Conservation (phyloP, 2,888 invertebrate species). For the Tromatobia lineatoria region DNA sequence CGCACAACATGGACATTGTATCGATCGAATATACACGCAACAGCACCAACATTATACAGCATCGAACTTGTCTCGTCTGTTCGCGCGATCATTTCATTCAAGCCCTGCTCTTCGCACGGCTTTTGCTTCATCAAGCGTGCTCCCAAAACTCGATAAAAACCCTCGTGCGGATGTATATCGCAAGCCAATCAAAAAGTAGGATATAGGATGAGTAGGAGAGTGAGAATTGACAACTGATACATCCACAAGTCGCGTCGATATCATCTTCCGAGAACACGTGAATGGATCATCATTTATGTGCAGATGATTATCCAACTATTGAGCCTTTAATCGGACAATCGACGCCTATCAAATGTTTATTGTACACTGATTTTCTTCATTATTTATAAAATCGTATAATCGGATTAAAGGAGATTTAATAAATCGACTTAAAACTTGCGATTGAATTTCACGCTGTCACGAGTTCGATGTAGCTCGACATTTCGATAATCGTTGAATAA, state of each 20-base stretch:
- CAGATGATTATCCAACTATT: background rate
- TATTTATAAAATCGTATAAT: background rate
- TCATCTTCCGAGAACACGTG: background rate
- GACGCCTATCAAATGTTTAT: background rate
- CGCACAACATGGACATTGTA: conserved; percentile 48
- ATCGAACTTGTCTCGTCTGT: conserved; percentile 27
- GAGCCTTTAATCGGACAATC: background rate
- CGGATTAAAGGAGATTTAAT: background rate
- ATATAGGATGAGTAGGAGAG: background rate
- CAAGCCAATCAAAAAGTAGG: conserved; percentile 13
- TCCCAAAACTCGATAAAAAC: conserved; percentile 44
- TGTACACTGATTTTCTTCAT: too few relatives aligned
- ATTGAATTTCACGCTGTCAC: background rate
- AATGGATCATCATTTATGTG: background rate
- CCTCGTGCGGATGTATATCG: conserved; percentile 23
- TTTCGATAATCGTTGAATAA: too few relatives aligned
- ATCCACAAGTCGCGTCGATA: background rate
- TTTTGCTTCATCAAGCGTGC: conserved; percentile 50
- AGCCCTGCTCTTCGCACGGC: conserved; percentile 41
- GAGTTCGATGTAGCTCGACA: too few relatives aligned
- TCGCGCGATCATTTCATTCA: conserved; percentile 48
- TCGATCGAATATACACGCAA: conserved; percentile 43
- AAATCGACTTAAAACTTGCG: background rate
- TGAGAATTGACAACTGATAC: background rate
- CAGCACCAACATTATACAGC: conserved; percentile 16